phyloP scores from a whole-genome alignment of 1,140 invertebrate genomes.

The Dendroctonus ponderosae region DNA sequence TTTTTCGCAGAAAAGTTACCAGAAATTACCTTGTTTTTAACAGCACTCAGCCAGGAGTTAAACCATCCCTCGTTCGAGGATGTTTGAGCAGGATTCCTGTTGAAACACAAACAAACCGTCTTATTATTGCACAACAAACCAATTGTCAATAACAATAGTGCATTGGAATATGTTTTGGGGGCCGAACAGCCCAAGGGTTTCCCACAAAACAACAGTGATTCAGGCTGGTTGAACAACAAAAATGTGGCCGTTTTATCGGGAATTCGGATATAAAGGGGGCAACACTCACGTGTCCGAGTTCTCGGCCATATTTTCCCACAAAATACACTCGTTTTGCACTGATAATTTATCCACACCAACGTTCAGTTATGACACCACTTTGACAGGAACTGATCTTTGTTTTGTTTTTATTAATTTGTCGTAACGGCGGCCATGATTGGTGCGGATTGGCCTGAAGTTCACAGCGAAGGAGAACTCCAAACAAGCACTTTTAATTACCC shows the following conservation, averaged over 20 bases:
- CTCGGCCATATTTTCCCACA: constrained; percentile 9
- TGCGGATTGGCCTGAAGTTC: too few relatives aligned
- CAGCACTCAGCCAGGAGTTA: constrained; percentile 49
- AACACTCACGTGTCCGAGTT: constrained; percentile 17
- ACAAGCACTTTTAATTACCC: too few relatives aligned
- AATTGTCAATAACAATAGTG: neutral
- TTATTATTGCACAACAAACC: neutral
- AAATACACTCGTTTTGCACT: constrained; percentile 4
- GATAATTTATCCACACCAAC: constrained; percentile 1
- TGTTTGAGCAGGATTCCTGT: neutral
- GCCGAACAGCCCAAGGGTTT: neutral
- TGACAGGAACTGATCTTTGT: too few relatives aligned
- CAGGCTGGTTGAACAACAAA: neutral
- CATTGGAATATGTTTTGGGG: neutral
- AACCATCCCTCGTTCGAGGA: constrained; percentile 39
- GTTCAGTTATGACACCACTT: too few relatives aligned
- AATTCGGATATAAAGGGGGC: neutral
- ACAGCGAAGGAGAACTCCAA: too few relatives aligned
- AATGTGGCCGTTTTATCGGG: neutral
- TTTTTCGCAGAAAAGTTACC: constrained; percentile 2
- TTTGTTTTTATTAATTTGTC: too few relatives aligned
- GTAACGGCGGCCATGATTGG: too few relatives aligned
- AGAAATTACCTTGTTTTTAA: constrained; percentile 48
- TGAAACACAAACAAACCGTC: neutral
- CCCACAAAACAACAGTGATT: too few relatives aligned